Conservation (phyloP, 2,797 vertebrate species). For the Pyrocephalus nanus region DNA sequence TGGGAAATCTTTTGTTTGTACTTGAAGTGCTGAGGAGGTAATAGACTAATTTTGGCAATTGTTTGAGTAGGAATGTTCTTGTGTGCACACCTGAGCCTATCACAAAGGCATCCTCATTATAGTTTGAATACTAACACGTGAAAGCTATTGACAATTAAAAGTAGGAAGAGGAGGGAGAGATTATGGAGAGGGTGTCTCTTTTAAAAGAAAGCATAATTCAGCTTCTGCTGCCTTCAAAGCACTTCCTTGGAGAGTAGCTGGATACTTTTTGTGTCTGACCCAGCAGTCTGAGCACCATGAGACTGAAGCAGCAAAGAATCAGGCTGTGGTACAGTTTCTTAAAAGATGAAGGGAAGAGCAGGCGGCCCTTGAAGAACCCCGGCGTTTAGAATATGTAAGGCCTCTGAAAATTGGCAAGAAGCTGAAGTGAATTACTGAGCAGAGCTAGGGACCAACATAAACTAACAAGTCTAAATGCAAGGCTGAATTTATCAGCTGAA, state of each 20-base stretch:
- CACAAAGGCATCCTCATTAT: neutral
- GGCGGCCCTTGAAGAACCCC: neutral
- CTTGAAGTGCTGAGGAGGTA: neutral
- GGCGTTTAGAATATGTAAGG: neutral
- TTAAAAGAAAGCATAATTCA: neutral
- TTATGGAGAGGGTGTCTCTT: neutral
- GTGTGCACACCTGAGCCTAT: neutral
- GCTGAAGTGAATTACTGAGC: neutral
- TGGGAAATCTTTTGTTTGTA: neutral
- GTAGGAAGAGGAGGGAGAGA: neutral
- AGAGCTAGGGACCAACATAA: neutral
- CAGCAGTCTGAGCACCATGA: neutral
- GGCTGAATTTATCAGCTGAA: slow-evolving; percentile 34
- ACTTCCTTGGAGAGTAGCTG: neutral
- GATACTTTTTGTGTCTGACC: neutral
- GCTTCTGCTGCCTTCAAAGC: neutral
- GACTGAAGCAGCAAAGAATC: neutral
- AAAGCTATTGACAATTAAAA: neutral
- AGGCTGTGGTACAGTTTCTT: neutral
- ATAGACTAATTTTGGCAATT: neutral
- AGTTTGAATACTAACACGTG: neutral
- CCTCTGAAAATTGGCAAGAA: neutral
- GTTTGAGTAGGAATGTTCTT: neutral
- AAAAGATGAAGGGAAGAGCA: neutral
- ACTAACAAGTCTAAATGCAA: neutral